Evolutionary conservation across 2,888 invertebrate genomes (phyloP), one percentile per base, ranked within the genome.

Genomic region (Xanthostigma xanthostigma): DNA sequence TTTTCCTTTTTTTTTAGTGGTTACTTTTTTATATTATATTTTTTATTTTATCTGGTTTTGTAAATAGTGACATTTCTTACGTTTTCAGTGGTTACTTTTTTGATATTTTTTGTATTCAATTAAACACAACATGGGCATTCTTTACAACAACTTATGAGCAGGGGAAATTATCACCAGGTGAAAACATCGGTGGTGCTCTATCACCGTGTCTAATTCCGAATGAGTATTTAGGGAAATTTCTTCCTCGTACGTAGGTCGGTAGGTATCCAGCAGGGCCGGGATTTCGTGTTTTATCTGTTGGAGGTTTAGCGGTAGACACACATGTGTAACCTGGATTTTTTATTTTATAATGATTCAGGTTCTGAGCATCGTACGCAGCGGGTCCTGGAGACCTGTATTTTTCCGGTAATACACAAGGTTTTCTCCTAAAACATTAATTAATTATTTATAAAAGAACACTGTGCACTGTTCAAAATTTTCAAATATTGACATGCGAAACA

Each of bases 191-290:
- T 38, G 72, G 68, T 12, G 69, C 66, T 56, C 69, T 74, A 47
- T 67, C 67, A 10, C 68, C 72, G 60, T 78, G 76, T 51, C 70
- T 69, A 13, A 70, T 68, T 35, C 81, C 80, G 60, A 80, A 80
- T 14, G 78, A 77, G 58, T 72, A 79, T 46, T 71, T 71, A 9
- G 67, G 66, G 49, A 27, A 27, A 27, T 27, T 27, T 27, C 27
- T 27, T 27, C 27, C 27, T 27, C 27, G 27, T 27, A 27, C 27
- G 27, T 27, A 27, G 6, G 27, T 27, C 56, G 72, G 72, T 59
- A 68, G 68, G 64, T 75, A 75, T 17, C 70, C 72, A 14, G 74
- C 74, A 10, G 75, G 75, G 1, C 75, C 75, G 3, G 75, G 75
- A 10, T 70, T 41, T 64, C 51, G 55, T 68, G 66, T 27, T 55